Conservation (phyloP, 92 coral and sea anemone genomes). For the Bergia sp. region DNA sequence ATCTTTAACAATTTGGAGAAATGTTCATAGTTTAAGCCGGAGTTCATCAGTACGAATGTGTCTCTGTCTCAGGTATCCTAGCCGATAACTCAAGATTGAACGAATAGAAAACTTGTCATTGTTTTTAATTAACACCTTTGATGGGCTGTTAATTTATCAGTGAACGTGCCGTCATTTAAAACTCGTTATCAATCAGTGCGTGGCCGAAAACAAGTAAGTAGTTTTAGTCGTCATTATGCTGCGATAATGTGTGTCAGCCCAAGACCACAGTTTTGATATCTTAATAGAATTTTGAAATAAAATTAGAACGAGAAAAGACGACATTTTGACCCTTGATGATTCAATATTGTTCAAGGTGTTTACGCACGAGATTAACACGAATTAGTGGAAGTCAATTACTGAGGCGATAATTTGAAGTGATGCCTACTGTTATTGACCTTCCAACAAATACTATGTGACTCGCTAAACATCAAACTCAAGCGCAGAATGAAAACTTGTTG, state of each 20-base stretch:
- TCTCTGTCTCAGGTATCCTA: background rate
- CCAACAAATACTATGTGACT: background rate
- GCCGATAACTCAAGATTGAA: background rate
- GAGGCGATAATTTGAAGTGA: constrained; percentile 10
- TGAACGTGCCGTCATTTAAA: constrained; percentile 25
- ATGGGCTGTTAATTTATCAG: constrained; percentile 37
- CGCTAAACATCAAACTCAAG: background rate
- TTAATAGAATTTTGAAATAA: background rate
- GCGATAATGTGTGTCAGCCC: background rate
- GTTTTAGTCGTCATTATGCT: background rate
- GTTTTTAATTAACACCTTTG: constrained; percentile 11
- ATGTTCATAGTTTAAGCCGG: too few relatives aligned
- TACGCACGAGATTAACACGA: constrained; percentile 9
- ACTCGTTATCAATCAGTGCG: constrained; percentile 35
- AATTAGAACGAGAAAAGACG: background rate
- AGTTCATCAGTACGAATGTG: background rate
- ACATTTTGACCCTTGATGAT: background rate
- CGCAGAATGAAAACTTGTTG: background rate
- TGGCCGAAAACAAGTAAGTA: background rate
- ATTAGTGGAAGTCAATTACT: constrained; percentile 16
- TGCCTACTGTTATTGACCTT: background rate
- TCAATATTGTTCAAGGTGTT: constrained; percentile 18
- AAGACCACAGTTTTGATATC: background rate
- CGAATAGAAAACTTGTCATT: background rate
- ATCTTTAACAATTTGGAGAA: too few relatives aligned